Evolutionary conservation across 2,888 invertebrate genomes (phyloP).

Genomic region (Heliconius ethilla): DNA sequence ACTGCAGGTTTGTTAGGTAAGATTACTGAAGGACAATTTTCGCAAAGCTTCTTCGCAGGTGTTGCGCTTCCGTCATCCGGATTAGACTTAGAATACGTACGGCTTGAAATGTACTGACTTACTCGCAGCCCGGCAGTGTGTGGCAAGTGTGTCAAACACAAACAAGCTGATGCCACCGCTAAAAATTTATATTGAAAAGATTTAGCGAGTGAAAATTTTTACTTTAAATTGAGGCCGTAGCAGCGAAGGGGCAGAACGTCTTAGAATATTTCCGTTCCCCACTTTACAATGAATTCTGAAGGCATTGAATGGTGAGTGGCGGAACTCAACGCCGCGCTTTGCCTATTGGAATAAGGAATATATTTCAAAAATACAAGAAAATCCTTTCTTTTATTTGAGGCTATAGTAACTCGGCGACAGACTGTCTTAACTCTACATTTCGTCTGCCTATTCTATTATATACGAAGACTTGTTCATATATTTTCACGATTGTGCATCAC

Average conservation of each 20-base stretch:
- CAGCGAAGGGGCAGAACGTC: background rate
- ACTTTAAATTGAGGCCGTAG: background rate
- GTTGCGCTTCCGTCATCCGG: constrained; percentile 8
- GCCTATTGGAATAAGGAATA: background rate
- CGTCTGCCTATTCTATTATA: no score
- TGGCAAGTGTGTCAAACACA: background rate
- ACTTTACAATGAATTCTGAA: no score
- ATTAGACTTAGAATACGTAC: constrained; percentile 11
- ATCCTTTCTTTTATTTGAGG: no score
- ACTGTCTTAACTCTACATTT: no score
- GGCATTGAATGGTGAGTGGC: no score
- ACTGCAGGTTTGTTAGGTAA: constrained; percentile 33
- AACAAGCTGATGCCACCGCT: constrained; percentile 1
- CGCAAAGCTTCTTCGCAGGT: constrained; percentile 21
- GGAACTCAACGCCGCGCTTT: no score
- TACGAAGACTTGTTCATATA: background rate
- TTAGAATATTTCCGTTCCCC: background rate
- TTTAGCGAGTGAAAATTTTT: background rate
- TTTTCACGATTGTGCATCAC: background rate
- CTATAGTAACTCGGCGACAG: no score
- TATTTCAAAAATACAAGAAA: background rate
- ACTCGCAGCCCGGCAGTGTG: background rate
- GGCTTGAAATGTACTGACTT: constrained; percentile 1
- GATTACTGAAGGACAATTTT: constrained; percentile 35
- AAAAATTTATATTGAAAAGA: background rate